Evolutionary conservation across 2,113 vertebrate species (phyloP).

Genomic region (Leucoraja erinaceus): DNA sequence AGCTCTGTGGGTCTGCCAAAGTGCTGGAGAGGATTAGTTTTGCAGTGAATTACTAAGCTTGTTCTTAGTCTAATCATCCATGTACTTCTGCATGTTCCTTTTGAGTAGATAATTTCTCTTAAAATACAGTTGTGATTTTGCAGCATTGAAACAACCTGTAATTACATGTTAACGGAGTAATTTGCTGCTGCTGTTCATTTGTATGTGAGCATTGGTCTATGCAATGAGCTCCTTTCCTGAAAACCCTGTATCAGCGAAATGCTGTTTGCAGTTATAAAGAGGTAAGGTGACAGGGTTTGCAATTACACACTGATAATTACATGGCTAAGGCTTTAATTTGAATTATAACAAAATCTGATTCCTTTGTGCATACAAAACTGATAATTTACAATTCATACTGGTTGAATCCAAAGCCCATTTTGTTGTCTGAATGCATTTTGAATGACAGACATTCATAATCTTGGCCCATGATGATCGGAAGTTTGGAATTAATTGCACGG

Average conservation of each 20-base stretch:
- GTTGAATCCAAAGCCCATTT: neutral
- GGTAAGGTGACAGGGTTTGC: neutral
- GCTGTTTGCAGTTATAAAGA: slow-evolving; percentile 20
- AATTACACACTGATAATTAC: slow-evolving; percentile 26
- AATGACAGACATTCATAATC: neutral
- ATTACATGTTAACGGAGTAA: slow-evolving; percentile 27
- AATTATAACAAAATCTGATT: slow-evolving; percentile 35
- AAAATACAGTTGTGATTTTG: slow-evolving; percentile 2
- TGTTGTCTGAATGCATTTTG: neutral
- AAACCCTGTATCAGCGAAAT: slow-evolving; percentile 14
- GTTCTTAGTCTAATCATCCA: slow-evolving; percentile 13
- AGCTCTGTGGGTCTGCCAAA: neutral
- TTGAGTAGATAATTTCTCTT: slow-evolving; percentile 14
- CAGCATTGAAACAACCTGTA: neutral
- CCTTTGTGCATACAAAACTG: neutral
- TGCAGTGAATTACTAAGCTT: neutral
- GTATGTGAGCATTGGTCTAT: neutral
- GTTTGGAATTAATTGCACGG: neutral
- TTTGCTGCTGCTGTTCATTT: slow-evolving; percentile 14
- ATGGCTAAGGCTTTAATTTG: neutral
- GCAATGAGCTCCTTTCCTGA: slow-evolving; percentile 11
- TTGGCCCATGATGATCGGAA: neutral
- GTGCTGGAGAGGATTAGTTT: neutral
- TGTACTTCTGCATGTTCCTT: slow-evolving; percentile 17
- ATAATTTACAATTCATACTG: slow-evolving; percentile 15